Conservation (phyloP, 2,797 vertebrate genomes). For the Acestrorhynchus altus region DNA sequence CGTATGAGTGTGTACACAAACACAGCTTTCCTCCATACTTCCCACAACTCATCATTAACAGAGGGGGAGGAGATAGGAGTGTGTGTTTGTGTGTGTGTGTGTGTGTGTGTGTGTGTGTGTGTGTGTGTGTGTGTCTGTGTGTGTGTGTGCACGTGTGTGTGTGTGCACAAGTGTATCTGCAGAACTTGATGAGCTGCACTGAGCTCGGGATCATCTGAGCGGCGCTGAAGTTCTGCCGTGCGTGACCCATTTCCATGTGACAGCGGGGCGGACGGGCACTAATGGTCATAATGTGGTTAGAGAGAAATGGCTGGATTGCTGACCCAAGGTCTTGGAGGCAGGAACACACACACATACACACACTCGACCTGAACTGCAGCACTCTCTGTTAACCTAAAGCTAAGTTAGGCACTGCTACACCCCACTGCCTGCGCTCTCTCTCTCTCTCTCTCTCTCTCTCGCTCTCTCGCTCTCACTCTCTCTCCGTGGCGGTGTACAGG, state of each 20-base stretch:
- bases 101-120: conserved; percentile 17
- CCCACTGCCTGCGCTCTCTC: conserved; percentile 21
- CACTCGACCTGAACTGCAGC: conserved; percentile 30
- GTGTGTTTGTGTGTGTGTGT: conserved; percentile 5
- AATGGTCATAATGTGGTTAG: conserved; percentile 82
- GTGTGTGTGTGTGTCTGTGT: no score
- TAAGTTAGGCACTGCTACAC: conserved; percentile 49
- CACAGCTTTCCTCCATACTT: conserved; percentile 4
- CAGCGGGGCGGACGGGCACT: conserved; percentile 73
- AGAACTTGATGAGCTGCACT: conserved; percentile 22
- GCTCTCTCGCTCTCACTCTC: conserved; percentile 14
- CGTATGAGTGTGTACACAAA: not conserved
- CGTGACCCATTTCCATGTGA: conserved; percentile 80
- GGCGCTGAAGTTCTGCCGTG: conserved; percentile 45
- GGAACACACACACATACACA: conserved; percentile 43
- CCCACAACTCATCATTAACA: conserved; percentile 4
- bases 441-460: not conserved
- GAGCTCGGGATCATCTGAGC: conserved; percentile 52
- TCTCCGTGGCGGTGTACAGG: conserved; percentile 41
- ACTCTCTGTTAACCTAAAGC: conserved; percentile 27
- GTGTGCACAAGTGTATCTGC: conserved; percentile 5
- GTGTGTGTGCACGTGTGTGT: not conserved
- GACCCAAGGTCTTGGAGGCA: conserved; percentile 73
- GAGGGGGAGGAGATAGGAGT: not conserved
- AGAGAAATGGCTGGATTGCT: conserved; percentile 78